Conservation (phyloP, 2,113 vertebrate genomes). For the Benitochromis conjunctus region DNA sequence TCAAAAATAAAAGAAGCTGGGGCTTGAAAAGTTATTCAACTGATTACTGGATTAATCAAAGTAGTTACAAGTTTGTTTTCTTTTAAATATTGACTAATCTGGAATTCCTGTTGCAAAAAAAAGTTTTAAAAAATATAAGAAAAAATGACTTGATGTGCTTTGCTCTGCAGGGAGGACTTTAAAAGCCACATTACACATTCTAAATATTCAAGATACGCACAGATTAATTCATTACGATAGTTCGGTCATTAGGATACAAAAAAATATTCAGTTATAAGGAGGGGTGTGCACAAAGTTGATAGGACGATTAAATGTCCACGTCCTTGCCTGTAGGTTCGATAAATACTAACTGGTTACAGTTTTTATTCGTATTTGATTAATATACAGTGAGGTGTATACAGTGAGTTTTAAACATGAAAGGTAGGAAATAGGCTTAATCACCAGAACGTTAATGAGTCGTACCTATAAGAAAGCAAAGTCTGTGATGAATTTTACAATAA, state of each 20-base stretch:
- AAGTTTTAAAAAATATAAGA: too few relatives aligned
- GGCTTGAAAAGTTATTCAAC: neutral
- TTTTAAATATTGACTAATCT: neutral
- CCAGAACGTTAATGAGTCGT: neutral
- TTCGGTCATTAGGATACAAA: too few relatives aligned
- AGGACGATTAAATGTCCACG: neutral
- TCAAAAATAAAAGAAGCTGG: neutral
- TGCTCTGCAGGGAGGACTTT: too few relatives aligned
- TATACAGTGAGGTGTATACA: neutral
- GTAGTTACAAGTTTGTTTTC: neutral
- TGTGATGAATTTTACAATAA: neutral
- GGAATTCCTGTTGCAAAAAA: too few relatives aligned
- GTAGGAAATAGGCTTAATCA: neutral
- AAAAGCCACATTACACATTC: too few relatives aligned
- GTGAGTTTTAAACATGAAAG: neutral
- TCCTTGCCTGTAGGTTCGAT: neutral
- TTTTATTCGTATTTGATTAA: neutral
- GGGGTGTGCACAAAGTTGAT: neutral
- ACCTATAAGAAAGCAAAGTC: accelerated
- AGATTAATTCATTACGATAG: too few relatives aligned
- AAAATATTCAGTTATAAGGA: neutral
- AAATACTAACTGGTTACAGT: neutral
- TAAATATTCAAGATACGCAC: neutral
- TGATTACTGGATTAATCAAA: neutral
- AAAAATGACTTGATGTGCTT: too few relatives aligned